Evolutionary conservation across 23 tunicate genomes (phyloP).

Genomic region (Clavelina lepadiformis): DNA sequence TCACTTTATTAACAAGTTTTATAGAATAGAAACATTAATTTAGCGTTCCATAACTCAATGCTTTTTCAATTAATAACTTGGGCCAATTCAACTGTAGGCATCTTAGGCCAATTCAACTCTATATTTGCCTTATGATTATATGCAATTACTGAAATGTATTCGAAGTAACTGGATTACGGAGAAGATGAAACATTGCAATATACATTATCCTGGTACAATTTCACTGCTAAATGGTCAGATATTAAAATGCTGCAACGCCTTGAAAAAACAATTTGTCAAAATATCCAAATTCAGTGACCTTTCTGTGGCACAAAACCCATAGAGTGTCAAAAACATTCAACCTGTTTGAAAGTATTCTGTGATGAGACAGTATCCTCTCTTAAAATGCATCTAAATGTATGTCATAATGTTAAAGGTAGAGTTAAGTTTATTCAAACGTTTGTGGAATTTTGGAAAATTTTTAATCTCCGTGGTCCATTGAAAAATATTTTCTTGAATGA

Average conservation of each 20-base stretch:
- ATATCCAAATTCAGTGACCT: neutral
- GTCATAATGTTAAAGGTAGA: neutral
- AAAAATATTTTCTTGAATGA: slow-evolving; percentile 2
- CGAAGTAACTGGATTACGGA: slow-evolving; percentile 7
- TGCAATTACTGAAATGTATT: slow-evolving; percentile 16
- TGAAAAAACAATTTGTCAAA: neutral
- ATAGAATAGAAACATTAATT: no score
- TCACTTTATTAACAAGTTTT: no score
- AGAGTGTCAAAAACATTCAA: slow-evolving; percentile 3
- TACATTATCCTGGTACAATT: neutral
- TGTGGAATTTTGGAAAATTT: slow-evolving; percentile 16
- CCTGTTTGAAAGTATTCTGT: slow-evolving; percentile 11
- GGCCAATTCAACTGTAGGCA: no score
- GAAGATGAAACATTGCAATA: neutral
- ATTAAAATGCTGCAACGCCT: slow-evolving; percentile 2
- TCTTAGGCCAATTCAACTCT: no score
- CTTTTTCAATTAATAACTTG: no score
- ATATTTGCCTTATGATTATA: slow-evolving; percentile 6
- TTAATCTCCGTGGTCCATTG: neutral
- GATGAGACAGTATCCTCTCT: slow-evolving; percentile 8
- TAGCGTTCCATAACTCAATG: no score
- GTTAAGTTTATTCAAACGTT: slow-evolving; percentile 9
- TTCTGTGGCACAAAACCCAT: slow-evolving; percentile 6
- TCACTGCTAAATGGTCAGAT: slow-evolving; percentile 8
- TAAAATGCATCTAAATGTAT: neutral